Evolutionary conservation across 1,140 invertebrate genomes (phyloP).

Genomic region (Monochamus saltuarius): DNA sequence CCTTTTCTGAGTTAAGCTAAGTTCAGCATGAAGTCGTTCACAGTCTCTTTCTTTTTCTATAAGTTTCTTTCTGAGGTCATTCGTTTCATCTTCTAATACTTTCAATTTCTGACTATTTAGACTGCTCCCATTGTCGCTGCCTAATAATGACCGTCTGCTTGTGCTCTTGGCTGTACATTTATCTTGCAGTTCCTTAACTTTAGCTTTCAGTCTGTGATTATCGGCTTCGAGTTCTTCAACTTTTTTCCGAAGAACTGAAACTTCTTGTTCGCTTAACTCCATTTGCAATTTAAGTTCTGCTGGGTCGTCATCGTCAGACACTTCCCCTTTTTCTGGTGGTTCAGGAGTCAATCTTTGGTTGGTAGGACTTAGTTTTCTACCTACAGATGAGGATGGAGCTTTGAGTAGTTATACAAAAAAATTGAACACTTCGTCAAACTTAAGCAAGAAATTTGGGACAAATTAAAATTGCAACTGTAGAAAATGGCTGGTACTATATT

Average conservation of each 20-base stretch:
- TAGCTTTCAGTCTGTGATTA: slow-evolving; percentile 71
- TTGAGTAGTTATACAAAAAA: too few species aligned
- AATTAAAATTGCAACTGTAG: slow-evolving; percentile 51
- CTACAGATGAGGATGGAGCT: slow-evolving; percentile 44
- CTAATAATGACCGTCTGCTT: slow-evolving; percentile 47
- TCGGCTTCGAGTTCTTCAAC: slow-evolving; percentile 82
- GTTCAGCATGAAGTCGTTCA: slow-evolving; percentile 71
- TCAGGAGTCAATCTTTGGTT: slow-evolving; percentile 63
- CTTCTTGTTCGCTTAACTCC: slow-evolving; percentile 88
- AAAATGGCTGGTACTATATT: slow-evolving; percentile 55
- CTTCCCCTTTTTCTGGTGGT: slow-evolving; percentile 67
- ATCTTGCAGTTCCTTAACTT: slow-evolving; percentile 75
- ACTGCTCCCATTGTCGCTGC: slow-evolving; percentile 43
- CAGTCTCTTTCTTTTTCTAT: slow-evolving; percentile 82
- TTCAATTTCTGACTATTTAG: slow-evolving; percentile 70
- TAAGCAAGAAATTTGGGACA: slow-evolving; percentile 21
- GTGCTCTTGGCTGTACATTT: slow-evolving; percentile 57
- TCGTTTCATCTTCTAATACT: slow-evolving; percentile 70
- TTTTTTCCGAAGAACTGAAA: slow-evolving; percentile 75
- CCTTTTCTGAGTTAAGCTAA: slow-evolving; percentile 64
- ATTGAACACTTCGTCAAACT: slow-evolving; percentile 19
- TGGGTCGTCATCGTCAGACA: slow-evolving; percentile 74
- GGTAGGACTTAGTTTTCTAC: slow-evolving; percentile 65
- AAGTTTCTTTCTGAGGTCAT: slow-evolving; percentile 71
- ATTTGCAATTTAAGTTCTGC: slow-evolving; percentile 75